Evolutionary conservation across 2,888 invertebrate species (phyloP), one percentile per base, ranked within the genome.

Genomic region (Eucriotettix oculatus): DNA sequence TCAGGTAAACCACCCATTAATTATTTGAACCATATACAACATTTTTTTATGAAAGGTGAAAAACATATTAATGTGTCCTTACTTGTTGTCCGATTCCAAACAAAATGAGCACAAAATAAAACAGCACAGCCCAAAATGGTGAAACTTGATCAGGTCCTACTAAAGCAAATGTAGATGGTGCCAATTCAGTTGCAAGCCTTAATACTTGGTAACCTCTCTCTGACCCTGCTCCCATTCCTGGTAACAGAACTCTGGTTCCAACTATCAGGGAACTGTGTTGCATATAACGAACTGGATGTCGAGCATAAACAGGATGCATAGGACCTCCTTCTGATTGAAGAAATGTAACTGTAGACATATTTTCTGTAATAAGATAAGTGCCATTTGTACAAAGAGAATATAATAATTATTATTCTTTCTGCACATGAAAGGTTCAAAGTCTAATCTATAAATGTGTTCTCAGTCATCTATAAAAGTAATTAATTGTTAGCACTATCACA

Each of bases 71-170:
- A 29, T 29, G 29, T 29, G 48, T 43, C 60, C 65, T 65, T 62
- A 79, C 79, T 75, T 92, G 86, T 68, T 93, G 93, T 9, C 89
- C 90, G 61, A 94, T 80, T 1, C 92, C 93, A 69, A 94, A 90
- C 68, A 90, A 77, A 65, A 92, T 87, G 61, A 93, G 78, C 65
- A 86, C 84, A 70, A 88, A 85, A 74, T 90, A 93, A 69, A 91
- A 89, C 56, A 92, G 78, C 11, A 90, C 86, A 0, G 90, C 86
- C 93, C 93, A 94, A 65, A 90, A 86, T 58, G 92, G 90, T 0
- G 91, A 90, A 9, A 93, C 75, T 70, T 83, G 79, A 61, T 85
- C 81, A 54, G 85, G 78, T 0, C 88, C 87, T 60, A 90, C 73
- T 40, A 87, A 76, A 0, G 90, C 88, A 42, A 92, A 77, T 0